A percentile compares a stretch with the other conserved stretches of the same genome.
These are phyloP conservation scores for Sebastes matsubarae DNA, from an alignment of 2,797 vertebrate species.

Conservation along the genomic window DNA sequence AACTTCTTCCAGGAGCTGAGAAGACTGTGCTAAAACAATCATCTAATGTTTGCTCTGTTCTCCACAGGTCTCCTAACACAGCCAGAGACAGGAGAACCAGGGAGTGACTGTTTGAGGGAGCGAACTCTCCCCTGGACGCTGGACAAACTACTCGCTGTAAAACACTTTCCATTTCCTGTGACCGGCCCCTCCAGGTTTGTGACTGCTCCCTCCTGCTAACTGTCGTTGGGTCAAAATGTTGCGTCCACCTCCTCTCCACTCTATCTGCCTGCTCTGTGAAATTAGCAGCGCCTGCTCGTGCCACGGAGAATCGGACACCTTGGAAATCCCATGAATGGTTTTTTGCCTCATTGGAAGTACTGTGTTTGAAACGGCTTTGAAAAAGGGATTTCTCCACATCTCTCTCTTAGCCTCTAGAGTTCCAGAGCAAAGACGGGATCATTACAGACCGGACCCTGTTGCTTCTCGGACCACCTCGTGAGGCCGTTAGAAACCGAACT, in stretches of 20 bases:
- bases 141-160: slow-evolving; percentile 63
- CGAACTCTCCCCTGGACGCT: slow-evolving; percentile 71
- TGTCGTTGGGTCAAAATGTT: slow-evolving; percentile 81
- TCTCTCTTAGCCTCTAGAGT: slow-evolving; percentile 34
- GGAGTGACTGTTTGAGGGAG: slow-evolving; percentile 72
- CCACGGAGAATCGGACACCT: slow-evolving; percentile 72
- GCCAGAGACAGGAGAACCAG: slow-evolving; percentile 79
- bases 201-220: slow-evolving; percentile 80
- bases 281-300: slow-evolving; percentile 80
- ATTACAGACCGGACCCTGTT: slow-evolving; percentile 77
- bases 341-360: slow-evolving; percentile 71
- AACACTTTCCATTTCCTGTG: slow-evolving; percentile 62
- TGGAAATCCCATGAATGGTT: slow-evolving; percentile 54
- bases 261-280: slow-evolving; percentile 84
- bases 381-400: slow-evolving; percentile 31
- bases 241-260: slow-evolving; percentile 61
- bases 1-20: not conserved
- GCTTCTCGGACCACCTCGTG: slow-evolving; percentile 70
- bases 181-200: slow-evolving; percentile 42
- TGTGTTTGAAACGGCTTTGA: slow-evolving; percentile 47
- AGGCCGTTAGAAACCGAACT: slow-evolving; percentile 73
- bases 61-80: slow-evolving; percentile 94
- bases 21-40: not conserved
- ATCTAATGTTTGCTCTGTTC: slow-evolving; percentile 65
- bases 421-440: slow-evolving; percentile 74